A percentile compares a stretch with the other conserved stretches of the same genome.
These are phyloP conservation scores for Triplophysa bombifrons DNA, from an alignment of 2,797 vertebrate species.

Conservation along the genomic window DNA sequence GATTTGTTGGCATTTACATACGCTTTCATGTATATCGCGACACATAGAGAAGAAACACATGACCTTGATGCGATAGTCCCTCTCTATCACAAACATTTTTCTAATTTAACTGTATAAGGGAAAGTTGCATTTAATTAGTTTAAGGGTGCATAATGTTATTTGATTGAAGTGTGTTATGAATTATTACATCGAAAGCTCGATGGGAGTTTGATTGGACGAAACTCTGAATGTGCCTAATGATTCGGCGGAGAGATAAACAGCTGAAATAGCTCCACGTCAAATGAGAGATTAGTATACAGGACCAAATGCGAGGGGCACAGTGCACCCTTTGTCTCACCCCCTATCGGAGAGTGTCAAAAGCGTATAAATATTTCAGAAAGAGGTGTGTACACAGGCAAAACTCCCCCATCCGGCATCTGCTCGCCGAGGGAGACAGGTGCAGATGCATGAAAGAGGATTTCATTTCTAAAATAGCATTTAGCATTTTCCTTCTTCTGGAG, in stretches of 20 bases:
- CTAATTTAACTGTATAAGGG: constrained; percentile 1
- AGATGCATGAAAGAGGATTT: constrained; percentile 94
- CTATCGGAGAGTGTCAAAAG: constrained; percentile 88
- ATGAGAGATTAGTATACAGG: constrained; percentile 62
- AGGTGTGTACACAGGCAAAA: constrained; percentile 86
- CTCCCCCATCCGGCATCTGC: constrained; percentile 89
- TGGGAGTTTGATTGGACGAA: constrained; percentile 40
- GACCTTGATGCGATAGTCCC: constrained; percentile 3
- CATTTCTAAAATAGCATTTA: constrained; percentile 93
- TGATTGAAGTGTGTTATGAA: constrained; percentile 58
- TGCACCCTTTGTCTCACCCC: constrained; percentile 86
- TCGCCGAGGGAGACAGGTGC: constrained; percentile 94
- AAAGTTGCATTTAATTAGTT: constrained; percentile 43
- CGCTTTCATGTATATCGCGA: too few relatives aligned
- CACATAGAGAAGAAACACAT: background rate
- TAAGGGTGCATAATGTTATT: constrained; percentile 55
- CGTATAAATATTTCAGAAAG: constrained; percentile 99
- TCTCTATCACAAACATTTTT: constrained; percentile 1
- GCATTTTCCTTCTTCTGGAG: constrained; percentile 76
- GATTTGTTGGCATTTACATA: constrained; percentile 1
- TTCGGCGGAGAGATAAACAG: constrained; percentile 63
- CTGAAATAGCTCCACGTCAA: constrained; percentile 60
- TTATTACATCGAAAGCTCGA: constrained; percentile 31
- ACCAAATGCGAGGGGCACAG: constrained; percentile 73
- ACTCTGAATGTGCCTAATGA: constrained; percentile 63